phyloP scores from a whole-genome alignment of 2,797 vertebrate species.

The Trematomus bernacchii region DNA sequence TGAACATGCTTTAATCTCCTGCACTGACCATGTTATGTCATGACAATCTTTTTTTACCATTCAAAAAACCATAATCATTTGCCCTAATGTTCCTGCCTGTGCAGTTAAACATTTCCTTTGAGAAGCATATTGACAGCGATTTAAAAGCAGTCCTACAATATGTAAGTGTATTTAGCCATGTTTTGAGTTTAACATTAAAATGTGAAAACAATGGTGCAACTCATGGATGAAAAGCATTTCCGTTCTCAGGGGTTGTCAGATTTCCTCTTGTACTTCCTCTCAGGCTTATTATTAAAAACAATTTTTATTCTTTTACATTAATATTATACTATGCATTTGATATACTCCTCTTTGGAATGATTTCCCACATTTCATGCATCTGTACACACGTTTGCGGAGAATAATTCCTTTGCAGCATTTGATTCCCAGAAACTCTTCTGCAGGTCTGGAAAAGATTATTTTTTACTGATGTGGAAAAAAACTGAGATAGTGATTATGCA shows the following conservation, averaged over 20 bases:
- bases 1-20: not conserved
- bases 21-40: not conserved
- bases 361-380: accelerated
- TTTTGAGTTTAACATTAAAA: not conserved
- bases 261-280: not conserved
- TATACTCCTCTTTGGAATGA: not conserved
- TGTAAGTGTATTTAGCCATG: not conserved
- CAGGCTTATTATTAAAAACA: not conserved
- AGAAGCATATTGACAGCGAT: not conserved
- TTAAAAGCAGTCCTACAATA: not conserved
- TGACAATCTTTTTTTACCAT: conserved; percentile 9
- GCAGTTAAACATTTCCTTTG: not conserved
- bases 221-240: not conserved
- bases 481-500: not conserved
- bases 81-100: not conserved
- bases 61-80: conserved; percentile 27
- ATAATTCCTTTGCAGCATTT: not conserved
- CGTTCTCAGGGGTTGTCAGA: not conserved
- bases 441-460: conserved; percentile 1
- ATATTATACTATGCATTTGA: not conserved
- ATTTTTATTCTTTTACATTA: not conserved
- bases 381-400: not conserved
- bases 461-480: not conserved
- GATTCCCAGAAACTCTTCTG: not conserved
- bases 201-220: not conserved